Percentiles rank a stretch among this genome's conserved stretches.
Conservation (phyloP, 2,113 vertebrate genomes). For the Apistogramma diplotaenia region DNA sequence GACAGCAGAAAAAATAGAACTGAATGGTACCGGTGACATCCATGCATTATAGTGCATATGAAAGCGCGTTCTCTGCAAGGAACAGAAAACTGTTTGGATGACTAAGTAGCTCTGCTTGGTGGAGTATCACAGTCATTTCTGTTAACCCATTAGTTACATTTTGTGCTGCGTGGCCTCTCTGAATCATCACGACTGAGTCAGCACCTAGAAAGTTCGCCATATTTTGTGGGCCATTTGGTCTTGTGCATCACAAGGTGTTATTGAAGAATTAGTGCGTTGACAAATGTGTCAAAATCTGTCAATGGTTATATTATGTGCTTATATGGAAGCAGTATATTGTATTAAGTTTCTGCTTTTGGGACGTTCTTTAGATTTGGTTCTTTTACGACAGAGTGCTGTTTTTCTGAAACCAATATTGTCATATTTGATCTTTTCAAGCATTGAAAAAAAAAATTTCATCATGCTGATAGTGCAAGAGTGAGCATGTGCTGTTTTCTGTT, state of each 20-base stretch:
- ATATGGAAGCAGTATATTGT: neutral
- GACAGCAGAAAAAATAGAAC: neutral
- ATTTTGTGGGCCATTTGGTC: slow-evolving; percentile 10
- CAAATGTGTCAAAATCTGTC: slow-evolving; percentile 17
- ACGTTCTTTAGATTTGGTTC: neutral
- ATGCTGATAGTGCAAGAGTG: neutral
- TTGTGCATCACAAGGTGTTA: slow-evolving; percentile 7
- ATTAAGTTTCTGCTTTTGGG: neutral
- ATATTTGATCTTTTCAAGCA: neutral
- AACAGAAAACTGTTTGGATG: neutral
- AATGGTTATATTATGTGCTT: neutral
- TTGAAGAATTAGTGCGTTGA: neutral
- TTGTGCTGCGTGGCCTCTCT: neutral
- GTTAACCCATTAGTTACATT: neutral
- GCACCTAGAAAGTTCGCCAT: neutral
- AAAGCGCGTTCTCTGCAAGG: neutral
- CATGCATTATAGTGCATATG: neutral
- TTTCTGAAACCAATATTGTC: neutral
- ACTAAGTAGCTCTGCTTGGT: neutral
- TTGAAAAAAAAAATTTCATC: neutral
- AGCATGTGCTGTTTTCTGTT: slow-evolving; percentile 12
- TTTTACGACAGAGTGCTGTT: neutral
- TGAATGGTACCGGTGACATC: neutral
- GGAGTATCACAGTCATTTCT: neutral
- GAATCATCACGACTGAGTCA: slow-evolving; percentile 37